Evolutionary conservation across 2,888 invertebrate species (phyloP).

Genomic region (Nemurella pictetii): DNA sequence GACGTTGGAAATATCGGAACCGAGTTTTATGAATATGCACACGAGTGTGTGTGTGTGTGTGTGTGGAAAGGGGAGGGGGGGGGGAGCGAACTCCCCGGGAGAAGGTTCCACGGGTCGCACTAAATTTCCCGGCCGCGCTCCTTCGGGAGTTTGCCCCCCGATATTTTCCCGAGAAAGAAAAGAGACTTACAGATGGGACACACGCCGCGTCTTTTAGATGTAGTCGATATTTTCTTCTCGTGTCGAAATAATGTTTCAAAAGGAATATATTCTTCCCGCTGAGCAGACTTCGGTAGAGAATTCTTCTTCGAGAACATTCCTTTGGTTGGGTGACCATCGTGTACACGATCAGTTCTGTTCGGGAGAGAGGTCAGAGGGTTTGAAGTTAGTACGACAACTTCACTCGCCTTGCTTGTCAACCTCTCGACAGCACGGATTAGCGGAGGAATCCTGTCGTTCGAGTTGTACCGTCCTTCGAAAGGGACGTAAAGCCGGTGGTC

Average conservation of each 20-base stretch:
- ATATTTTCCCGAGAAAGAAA: not conserved
- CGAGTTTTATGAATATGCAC: not conserved
- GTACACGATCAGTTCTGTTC: too few relatives aligned
- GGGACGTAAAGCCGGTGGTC: too few relatives aligned
- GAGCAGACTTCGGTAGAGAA: too few relatives aligned
- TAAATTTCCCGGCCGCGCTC: not conserved
- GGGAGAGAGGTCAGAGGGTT: too few relatives aligned
- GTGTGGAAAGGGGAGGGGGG: not conserved
- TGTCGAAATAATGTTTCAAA: not conserved
- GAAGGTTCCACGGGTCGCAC: not conserved
- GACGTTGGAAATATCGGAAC: not conserved
- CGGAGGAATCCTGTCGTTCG: too few relatives aligned
- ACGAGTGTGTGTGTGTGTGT: not conserved
- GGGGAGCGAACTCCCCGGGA: not conserved
- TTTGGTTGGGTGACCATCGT: too few relatives aligned
- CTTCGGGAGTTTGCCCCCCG: not conserved
- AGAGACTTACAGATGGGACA: not conserved
- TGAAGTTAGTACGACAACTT: too few relatives aligned
- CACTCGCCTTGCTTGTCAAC: too few relatives aligned
- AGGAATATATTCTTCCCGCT: too few relatives aligned
- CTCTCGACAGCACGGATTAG: too few relatives aligned
- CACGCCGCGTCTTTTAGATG: not conserved
- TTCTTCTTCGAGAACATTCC: too few relatives aligned
- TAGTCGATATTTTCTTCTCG: not conserved
- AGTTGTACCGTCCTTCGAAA: too few relatives aligned